A percentile compares a stretch with the other conserved stretches of the same genome.
Evolutionary conservation across 2,113 vertebrate species (phyloP).

Genomic region (Gopherus flavomarginatus): DNA sequence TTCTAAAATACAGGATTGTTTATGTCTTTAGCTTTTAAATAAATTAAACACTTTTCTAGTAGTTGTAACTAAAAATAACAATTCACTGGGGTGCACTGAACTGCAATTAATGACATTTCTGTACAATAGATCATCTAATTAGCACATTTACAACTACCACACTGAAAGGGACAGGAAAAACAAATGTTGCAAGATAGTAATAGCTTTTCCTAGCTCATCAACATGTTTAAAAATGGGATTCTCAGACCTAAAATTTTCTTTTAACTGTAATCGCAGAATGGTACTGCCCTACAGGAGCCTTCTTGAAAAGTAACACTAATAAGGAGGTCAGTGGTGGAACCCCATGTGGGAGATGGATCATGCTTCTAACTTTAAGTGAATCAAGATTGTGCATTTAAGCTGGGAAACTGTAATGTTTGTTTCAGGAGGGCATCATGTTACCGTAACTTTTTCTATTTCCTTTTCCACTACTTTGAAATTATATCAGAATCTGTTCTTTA

Average conservation of each 20-base stretch:
- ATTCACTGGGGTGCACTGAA: not conserved
- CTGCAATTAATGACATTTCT: constrained; percentile 32
- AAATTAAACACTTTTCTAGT: not conserved
- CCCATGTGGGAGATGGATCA: constrained; percentile 45
- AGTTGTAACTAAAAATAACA: not conserved
- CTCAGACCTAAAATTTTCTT: constrained; percentile 40
- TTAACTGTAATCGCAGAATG: constrained; percentile 54
- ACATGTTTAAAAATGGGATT: constrained; percentile 35
- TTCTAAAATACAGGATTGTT: not conserved
- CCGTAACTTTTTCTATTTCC: constrained; percentile 43
- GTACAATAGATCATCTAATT: not conserved
- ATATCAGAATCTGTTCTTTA: constrained; percentile 55
- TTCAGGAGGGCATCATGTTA: constrained; percentile 50
- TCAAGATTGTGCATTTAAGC: constrained; percentile 57
- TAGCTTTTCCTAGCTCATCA: constrained; percentile 36
- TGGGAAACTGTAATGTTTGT: constrained; percentile 44
- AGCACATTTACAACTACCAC: constrained; percentile 28
- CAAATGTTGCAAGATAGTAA: constrained; percentile 21
- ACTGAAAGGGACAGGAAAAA: not conserved
- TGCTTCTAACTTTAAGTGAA: constrained; percentile 56
- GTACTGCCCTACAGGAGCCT: constrained; percentile 1
- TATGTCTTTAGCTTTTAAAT: constrained; percentile 25
- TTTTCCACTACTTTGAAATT: constrained; percentile 69
- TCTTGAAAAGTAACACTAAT: constrained; percentile 52
- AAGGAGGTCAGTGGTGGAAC: constrained; percentile 53